Evolutionary conservation across 1,140 invertebrate species (phyloP).

Genomic region (Musca vetustissima): DNA sequence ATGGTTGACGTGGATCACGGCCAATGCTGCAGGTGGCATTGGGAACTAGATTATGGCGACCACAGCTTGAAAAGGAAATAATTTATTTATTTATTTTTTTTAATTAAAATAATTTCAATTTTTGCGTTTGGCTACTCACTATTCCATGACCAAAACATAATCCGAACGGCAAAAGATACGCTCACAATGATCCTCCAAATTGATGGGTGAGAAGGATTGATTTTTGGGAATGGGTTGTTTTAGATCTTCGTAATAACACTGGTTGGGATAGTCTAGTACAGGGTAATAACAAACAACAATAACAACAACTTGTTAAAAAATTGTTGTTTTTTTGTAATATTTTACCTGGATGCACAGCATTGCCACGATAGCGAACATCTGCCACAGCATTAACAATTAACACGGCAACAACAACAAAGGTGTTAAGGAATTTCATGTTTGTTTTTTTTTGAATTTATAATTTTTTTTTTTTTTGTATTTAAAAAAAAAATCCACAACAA

Average conservation of each 20-base stretch:
- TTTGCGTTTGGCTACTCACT: conserved; percentile 31
- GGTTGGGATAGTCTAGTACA: conserved; percentile 44
- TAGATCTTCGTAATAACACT: conserved; percentile 50
- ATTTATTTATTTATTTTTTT: too few relatives aligned
- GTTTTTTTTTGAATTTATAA: conserved; percentile 9
- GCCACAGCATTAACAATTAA: background rate
- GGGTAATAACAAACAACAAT: background rate
- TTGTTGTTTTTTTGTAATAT: conserved; percentile 8
- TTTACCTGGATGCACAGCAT: conserved; percentile 48
- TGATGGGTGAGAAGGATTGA: conserved; percentile 50
- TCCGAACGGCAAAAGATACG: conserved; percentile 47
- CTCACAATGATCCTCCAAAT: conserved; percentile 46
- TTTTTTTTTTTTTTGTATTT: conserved; percentile 2
- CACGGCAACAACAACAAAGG: background rate
- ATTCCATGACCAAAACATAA: conserved; percentile 44
- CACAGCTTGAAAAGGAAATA: conserved; percentile 35
- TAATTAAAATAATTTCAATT: background rate
- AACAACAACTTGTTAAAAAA: too few relatives aligned
- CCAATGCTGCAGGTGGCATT: conserved; percentile 41
- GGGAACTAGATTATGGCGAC: conserved; percentile 46
- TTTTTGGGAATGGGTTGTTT: conserved; percentile 48
- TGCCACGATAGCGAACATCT: conserved; percentile 44
- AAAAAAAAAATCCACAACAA: background rate
- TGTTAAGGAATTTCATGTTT: conserved; percentile 17
- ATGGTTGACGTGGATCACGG: conserved; percentile 45